Evolutionary conservation across 1,140 invertebrate species (phyloP).

Genomic region (Conus betulinus): DNA sequence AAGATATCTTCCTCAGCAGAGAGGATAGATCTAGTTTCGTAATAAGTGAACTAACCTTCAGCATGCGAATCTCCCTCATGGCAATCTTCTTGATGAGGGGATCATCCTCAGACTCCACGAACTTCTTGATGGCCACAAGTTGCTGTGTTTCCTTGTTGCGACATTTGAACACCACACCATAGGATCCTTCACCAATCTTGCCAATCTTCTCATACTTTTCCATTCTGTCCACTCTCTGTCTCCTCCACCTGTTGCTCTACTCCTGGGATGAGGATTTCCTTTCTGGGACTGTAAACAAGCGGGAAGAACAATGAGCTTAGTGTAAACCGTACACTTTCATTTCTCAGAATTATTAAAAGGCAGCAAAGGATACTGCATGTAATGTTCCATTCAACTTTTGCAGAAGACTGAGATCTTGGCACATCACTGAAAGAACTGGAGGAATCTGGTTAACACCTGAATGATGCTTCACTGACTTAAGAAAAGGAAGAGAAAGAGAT

Average conservation of each 20-base stretch:
- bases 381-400: too few relatives aligned
- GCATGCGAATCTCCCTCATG: constrained; percentile 95
- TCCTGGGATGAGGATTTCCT: constrained; percentile 27
- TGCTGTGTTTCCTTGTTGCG: constrained; percentile 96
- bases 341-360: too few relatives aligned
- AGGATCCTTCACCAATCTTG: constrained; percentile 98
- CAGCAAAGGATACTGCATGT: too few relatives aligned
- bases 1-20: too few relatives aligned
- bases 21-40: too few relatives aligned
- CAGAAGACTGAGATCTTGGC: too few relatives aligned
- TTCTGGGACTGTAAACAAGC: constrained; percentile 33
- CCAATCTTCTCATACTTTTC: constrained; percentile 98
- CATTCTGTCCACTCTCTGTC: constrained; percentile 80
- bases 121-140: constrained; percentile 98
- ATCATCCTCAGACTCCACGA: constrained; percentile 99
- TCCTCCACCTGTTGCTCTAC: neutral
- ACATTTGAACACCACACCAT: constrained; percentile 99
- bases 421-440: too few relatives aligned
- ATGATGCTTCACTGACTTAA: too few relatives aligned
- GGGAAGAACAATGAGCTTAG: neutral
- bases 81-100: constrained; percentile 99
- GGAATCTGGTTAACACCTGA: too few relatives aligned
- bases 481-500: too few relatives aligned
- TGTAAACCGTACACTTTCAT: neutral
- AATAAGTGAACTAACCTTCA: constrained; percentile 85